Evolutionary conservation across 92 coral and sea anemone species (phyloP).

Genomic region (Galaxea fascicularis): DNA sequence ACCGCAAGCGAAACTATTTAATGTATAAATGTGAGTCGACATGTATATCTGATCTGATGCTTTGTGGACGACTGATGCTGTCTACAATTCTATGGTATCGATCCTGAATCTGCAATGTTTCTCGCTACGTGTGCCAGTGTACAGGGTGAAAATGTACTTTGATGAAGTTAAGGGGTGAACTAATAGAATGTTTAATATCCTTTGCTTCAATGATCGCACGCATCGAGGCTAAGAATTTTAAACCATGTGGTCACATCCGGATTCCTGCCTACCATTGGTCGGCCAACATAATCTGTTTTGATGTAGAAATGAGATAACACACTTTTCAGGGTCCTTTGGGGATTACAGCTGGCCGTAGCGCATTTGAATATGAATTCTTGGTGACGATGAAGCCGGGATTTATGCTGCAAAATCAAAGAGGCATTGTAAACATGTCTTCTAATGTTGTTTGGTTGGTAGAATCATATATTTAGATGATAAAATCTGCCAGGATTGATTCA

Average conservation of each 20-base stretch:
- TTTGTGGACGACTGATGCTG: too few relatives aligned
- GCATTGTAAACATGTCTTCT: not conserved
- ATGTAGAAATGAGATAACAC: not conserved
- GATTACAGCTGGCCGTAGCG: not conserved
- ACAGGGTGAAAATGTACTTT: too few relatives aligned
- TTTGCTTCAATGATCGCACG: not conserved
- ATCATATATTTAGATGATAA: not conserved
- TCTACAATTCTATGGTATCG: too few relatives aligned
- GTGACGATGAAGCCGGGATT: not conserved
- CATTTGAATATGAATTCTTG: conserved; percentile 5
- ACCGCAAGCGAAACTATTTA: too few relatives aligned
- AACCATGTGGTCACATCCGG: conserved; percentile 30
- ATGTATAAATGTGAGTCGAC: too few relatives aligned
- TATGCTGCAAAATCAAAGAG: not conserved
- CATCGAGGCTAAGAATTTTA: not conserved
- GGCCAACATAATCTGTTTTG: not conserved
- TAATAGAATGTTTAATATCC: too few relatives aligned
- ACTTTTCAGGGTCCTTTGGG: not conserved
- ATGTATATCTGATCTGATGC: too few relatives aligned
- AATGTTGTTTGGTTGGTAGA: not conserved
- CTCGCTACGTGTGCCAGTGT: too few relatives aligned
- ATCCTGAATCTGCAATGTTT: too few relatives aligned
- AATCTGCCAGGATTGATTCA: too few relatives aligned
- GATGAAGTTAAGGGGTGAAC: too few relatives aligned
- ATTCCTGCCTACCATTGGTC: not conserved